Evolutionary conservation across 2,113 vertebrate genomes (phyloP).

Genomic region (Corynorhinus townsendii): DNA sequence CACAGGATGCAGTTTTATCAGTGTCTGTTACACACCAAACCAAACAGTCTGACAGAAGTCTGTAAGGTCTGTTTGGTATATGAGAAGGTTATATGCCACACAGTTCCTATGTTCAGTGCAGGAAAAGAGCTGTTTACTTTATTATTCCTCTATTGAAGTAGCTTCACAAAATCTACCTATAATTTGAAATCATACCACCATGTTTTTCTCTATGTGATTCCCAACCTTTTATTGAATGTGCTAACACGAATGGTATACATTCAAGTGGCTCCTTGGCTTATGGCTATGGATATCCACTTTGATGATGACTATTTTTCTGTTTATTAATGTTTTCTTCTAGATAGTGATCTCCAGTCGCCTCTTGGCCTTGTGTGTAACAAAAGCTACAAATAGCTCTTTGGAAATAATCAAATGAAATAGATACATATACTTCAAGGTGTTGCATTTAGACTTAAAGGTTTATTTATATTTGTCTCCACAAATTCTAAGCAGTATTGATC

Average conservation of each 20-base stretch:
- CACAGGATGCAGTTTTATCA: not conserved
- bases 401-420: constrained; percentile 49
- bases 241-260: not conserved
- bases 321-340: constrained; percentile 24
- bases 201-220: not conserved
- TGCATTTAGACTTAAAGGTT: constrained; percentile 72
- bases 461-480: constrained; percentile 68
- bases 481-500: constrained; percentile 74
- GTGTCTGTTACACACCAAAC: not conserved
- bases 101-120: not conserved
- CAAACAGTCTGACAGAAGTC: not conserved
- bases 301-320: not conserved
- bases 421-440: constrained; percentile 52
- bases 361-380: not conserved
- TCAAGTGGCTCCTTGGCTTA: not conserved
- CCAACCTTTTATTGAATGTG: not conserved
- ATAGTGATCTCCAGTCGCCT: not conserved
- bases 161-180: not conserved
- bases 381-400: constrained; percentile 38
- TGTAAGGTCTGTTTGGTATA: not conserved
- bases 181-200: not conserved
- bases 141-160: not conserved
- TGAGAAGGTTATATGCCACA: not conserved
- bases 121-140: not conserved
- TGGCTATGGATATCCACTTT: not conserved